Evolutionary conservation across 1,140 invertebrate species (phyloP).

Genomic region (Pseudomyrmex flavicornis): DNA sequence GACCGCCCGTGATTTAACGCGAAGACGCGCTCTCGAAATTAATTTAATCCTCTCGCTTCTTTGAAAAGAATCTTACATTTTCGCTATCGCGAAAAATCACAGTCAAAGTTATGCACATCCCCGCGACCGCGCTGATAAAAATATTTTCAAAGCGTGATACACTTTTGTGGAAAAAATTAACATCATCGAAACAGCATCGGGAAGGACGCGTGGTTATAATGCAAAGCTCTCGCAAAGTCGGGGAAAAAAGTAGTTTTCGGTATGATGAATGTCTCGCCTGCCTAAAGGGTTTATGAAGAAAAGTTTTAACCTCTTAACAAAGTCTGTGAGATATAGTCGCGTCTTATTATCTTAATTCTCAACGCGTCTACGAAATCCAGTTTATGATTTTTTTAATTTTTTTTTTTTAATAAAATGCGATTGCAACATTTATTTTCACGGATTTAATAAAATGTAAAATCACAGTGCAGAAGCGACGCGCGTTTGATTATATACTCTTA

Average conservation of each 20-base stretch:
- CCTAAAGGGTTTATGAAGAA: not conserved
- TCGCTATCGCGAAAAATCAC: no score
- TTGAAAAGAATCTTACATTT: not conserved
- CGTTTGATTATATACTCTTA: no score
- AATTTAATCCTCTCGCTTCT: conserved; percentile 31
- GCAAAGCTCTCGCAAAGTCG: not conserved
- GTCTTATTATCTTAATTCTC: not conserved
- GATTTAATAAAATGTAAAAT: not conserved
- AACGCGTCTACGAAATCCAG: not conserved
- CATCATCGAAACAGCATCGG: not conserved
- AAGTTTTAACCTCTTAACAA: not conserved
- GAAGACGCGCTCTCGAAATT: not conserved
- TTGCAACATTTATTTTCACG: no score
- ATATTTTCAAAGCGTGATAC: not conserved
- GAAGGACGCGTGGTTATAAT: not conserved
- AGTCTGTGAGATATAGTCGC: not conserved
- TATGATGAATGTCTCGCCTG: not conserved
- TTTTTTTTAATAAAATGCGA: not conserved
- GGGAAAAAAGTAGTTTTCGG: not conserved
- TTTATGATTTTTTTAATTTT: not conserved
- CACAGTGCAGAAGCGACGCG: no score
- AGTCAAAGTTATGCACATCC: no score
- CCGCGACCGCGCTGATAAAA: conserved; percentile 5
- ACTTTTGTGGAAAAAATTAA: not conserved
- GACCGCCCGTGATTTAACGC: conserved; percentile 9